Percentiles rank a stretch among this genome's conserved stretches.
These are phyloP conservation scores for Temnothorax unifasciatus DNA, from an alignment of 2,888 invertebrate species.

Conservation along the genomic window DNA sequence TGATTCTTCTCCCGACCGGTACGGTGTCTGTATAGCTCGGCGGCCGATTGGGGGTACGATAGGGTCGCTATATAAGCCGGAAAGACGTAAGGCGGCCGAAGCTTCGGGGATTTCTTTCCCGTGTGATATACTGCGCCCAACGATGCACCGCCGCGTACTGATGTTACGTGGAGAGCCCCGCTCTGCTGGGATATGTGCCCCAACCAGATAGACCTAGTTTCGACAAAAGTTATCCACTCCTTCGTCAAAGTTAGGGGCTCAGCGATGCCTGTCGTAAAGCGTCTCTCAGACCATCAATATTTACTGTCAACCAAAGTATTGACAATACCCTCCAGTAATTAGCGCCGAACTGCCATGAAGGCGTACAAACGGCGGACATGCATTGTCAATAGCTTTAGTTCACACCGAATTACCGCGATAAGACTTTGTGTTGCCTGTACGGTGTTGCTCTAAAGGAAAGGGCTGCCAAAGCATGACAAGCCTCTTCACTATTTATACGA, in stretches of 20 bases:
- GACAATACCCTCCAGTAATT: constrained; percentile 35
- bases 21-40: constrained; percentile 44
- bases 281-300: constrained; percentile 35
- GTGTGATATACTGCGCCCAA: constrained; percentile 63
- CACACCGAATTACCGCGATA: constrained; percentile 14
- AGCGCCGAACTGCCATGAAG: constrained; percentile 7
- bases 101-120: constrained; percentile 74
- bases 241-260: constrained; percentile 42
- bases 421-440: not conserved
- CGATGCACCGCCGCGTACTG: constrained; percentile 52
- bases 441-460: not conserved
- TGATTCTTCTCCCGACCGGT: constrained; percentile 47
- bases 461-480: not conserved
- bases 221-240: constrained; percentile 50
- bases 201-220: constrained; percentile 71
- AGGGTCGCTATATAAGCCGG: constrained; percentile 50
- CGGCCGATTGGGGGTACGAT: constrained; percentile 35
- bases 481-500: not conserved
- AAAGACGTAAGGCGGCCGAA: constrained; percentile 67
- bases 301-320: constrained; percentile 28
- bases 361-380: not conserved
- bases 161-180: constrained; percentile 51
- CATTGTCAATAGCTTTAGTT: constrained; percentile 41
- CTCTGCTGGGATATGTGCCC: constrained; percentile 59
- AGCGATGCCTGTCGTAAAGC: constrained; percentile 10